Conservation (phyloP, 1,140 invertebrate genomes). For the Lepeophtheirus salmonis region DNA sequence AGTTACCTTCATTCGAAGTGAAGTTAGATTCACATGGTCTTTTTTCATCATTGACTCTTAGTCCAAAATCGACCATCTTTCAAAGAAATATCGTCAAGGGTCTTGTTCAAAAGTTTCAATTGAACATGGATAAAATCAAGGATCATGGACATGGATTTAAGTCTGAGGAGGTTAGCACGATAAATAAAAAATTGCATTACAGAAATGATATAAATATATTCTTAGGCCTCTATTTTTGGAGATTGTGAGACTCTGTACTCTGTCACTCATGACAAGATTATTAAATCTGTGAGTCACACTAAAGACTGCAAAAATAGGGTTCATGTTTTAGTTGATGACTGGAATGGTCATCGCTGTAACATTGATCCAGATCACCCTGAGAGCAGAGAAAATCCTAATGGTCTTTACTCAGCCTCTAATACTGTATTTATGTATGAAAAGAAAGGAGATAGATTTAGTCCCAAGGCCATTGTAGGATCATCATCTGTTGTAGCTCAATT, state of each 20-base stretch:
- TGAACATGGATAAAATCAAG: constrained; percentile 7
- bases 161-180: neutral
- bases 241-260: constrained; percentile 12
- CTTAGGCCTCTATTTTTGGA: constrained; percentile 2
- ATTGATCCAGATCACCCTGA: neutral
- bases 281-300: neutral
- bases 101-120: neutral
- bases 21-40: neutral
- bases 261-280: neutral
- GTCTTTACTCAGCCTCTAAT: neutral
- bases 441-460: neutral
- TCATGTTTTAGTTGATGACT: constrained; percentile 5
- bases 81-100: constrained; percentile 7
- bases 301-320: constrained; percentile 2
- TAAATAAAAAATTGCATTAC: too few species aligned
- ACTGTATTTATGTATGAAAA: neutral
- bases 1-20: neutral
- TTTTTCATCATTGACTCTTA: neutral
- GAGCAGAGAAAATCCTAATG: neutral
- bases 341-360: constrained; percentile 2
- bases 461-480: neutral
- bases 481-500: neutral
- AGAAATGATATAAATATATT: neutral
- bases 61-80: neutral
- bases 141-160: neutral